phyloP scores from a whole-genome alignment of 2,797 vertebrate genomes.

The Telmatherina bonti region DNA sequence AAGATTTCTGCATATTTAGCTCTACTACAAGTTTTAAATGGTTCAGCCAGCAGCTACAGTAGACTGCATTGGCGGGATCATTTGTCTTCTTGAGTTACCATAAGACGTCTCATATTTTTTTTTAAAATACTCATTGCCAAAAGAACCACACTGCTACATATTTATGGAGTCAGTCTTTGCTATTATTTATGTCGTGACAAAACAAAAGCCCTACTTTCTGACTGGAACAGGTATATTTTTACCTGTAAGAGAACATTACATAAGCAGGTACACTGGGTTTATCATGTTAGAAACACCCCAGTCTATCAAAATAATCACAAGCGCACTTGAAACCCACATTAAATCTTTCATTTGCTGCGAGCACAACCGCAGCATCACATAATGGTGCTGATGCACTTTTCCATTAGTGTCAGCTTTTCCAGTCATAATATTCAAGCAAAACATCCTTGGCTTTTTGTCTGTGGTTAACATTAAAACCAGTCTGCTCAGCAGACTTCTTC shows the following conservation, averaged over 20 bases:
- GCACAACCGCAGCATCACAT: slow-evolving; percentile 50
- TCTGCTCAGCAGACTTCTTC: slow-evolving; percentile 13
- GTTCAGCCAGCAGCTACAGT: neutral
- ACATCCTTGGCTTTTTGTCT: slow-evolving; percentile 27
- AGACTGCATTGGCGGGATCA: neutral
- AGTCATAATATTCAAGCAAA: slow-evolving; percentile 32
- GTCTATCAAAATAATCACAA: slow-evolving; percentile 57
- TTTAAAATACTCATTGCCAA: neutral
- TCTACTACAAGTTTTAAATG: neutral
- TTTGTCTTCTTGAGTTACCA: neutral
- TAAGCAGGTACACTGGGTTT: slow-evolving; percentile 61
- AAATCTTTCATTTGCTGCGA: slow-evolving; percentile 53
- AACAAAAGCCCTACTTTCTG: neutral
- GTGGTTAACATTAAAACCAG: slow-evolving; percentile 20
- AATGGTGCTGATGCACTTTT: slow-evolving; percentile 60
- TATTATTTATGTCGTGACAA: slow-evolving; percentile 1
- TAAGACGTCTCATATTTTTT: neutral
- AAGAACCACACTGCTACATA: neutral
- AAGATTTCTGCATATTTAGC: too few species aligned
- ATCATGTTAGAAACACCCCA: slow-evolving; percentile 42
- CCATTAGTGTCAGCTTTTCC: slow-evolving; percentile 44
- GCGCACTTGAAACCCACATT: slow-evolving; percentile 64
- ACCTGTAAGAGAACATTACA: slow-evolving; percentile 42
- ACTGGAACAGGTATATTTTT: slow-evolving; percentile 27
- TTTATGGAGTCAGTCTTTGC: slow-evolving; percentile 6